Conservation (phyloP, 37 sponge, comb jelly and placozoan species). For the Agelas oroides region DNA sequence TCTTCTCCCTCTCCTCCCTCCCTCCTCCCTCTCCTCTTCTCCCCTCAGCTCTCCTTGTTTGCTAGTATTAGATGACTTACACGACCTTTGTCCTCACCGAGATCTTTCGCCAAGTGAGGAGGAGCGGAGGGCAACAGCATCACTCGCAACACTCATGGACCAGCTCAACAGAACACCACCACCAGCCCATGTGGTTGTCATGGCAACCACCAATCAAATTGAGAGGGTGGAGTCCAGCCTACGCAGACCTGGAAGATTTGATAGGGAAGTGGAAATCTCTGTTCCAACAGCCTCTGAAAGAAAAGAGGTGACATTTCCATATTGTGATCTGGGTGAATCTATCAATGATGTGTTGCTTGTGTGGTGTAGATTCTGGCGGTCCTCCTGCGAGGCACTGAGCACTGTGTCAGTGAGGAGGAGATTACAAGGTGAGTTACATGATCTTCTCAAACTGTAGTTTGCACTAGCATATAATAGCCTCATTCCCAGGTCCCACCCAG, state of each 20-base stretch:
- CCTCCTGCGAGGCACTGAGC: background rate
- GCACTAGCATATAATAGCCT: too few relatives aligned
- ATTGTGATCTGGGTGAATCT: too few relatives aligned
- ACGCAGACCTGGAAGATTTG: constrained; percentile 84
- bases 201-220: constrained; percentile 83
- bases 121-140: constrained; percentile 49
- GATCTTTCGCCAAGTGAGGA: constrained; percentile 46
- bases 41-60: constrained; percentile 12
- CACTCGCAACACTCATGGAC: constrained; percentile 55
- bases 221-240: constrained; percentile 71
- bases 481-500: too few relatives aligned
- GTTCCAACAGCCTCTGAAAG: constrained; percentile 59
- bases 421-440: background rate
- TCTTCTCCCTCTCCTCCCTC: too few relatives aligned
- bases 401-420: constrained; percentile 39
- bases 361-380: constrained; percentile 18
- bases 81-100: constrained; percentile 44
- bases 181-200: constrained; percentile 60
- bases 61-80: constrained; percentile 49
- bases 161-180: constrained; percentile 23
- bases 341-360: too few relatives aligned
- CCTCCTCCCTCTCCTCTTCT: too few relatives aligned
- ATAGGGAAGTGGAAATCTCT: constrained; percentile 76
- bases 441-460: too few relatives aligned
- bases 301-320: constrained; percentile 35